phyloP scores from a whole-genome alignment of 2,888 invertebrate species.

The Pasiphila rectangulata region DNA sequence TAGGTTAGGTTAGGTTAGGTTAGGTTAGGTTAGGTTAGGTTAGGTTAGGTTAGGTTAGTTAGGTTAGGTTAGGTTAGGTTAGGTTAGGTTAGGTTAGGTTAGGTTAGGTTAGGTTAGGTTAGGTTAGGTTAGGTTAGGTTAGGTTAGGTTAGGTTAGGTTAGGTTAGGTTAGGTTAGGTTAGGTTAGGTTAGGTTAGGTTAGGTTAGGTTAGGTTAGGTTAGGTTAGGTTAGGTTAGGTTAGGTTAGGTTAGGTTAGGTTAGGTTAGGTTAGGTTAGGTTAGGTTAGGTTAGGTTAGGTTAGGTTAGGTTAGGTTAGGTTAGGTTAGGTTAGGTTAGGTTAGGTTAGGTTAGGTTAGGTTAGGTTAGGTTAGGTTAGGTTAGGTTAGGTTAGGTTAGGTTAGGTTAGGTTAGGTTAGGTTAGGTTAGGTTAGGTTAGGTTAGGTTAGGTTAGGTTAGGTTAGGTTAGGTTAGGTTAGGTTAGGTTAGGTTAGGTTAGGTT shows the following conservation, averaged over 20 bases:
- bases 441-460: slow-evolving; percentile 10
- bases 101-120: slow-evolving; percentile 1
- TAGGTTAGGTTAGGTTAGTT: slow-evolving; percentile 1
- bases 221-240: slow-evolving; percentile 1
- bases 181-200: slow-evolving; percentile 11
- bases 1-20: slow-evolving; percentile 4
- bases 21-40: slow-evolving; percentile 3
- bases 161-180: slow-evolving; percentile 8
- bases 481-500: slow-evolving; percentile 4
- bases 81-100: slow-evolving; percentile 3
- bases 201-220: not conserved
- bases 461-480: slow-evolving; percentile 6
- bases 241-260: not conserved
- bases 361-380: slow-evolving; percentile 4
- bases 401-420: slow-evolving; percentile 7
- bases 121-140: slow-evolving; percentile 1
- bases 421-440: slow-evolving; percentile 7
- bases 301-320: slow-evolving; percentile 1
- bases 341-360: no score
- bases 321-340: slow-evolving; percentile 1
- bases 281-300: slow-evolving; percentile 1
- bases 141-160: slow-evolving; percentile 14
- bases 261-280: slow-evolving; percentile 1
- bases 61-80: slow-evolving; percentile 1
- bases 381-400: slow-evolving; percentile 7